Evolutionary conservation across 2,888 invertebrate species (phyloP), one percentile per base, ranked within the genome.

Genomic region (Sarcophaga rosellei): DNA sequence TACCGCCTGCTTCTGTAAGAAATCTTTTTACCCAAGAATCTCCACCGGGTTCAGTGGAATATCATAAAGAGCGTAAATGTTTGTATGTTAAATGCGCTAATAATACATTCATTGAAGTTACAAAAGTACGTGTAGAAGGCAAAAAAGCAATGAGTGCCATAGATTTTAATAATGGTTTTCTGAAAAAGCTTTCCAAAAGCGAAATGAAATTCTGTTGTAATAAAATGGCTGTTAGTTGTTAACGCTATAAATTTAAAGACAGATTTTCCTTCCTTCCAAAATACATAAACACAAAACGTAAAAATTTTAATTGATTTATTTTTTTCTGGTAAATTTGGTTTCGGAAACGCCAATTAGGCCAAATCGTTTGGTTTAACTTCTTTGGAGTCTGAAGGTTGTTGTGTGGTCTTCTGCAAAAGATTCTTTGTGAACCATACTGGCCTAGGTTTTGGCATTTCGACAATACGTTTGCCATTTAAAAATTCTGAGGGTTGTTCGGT

Each of bases 381-480:
- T 88, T 95, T 96, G n/a, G 95, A 95, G 57, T 94, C 94, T 0
- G 96, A 95, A 62, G 95, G 94, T 88, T 95, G 95, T 89, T 96
- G 95, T 21, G 97, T 97, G 0, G 96, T 95, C 91, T 96, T 95
- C 91, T 98, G 96, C 23, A 98, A 93, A 73, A 98, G 94, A 93
- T 98, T 97, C 90, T 95, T 96, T 88, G 96, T 96, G 91, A 98
- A 99, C 98, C 98, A 99, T 62, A 95, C 93, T 5, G 98, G 98
- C 87, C 98, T 94, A 81, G 96, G 95, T 92, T 97, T 98, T 69
- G 96, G 94, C 95, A 98, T 95, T 94, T 98, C 98, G 20, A 99
- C 95, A 87, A 98, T 95, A 89, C 96, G 95, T 93, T 97, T 97
- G 1, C 95, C 95, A 89, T 95, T 93, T 92, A 95, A 94, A 88